These are phyloP conservation scores for Diphyllodes magnificus DNA, from an alignment of 2,113 vertebrate species.

Conservation along the genomic window DNA sequence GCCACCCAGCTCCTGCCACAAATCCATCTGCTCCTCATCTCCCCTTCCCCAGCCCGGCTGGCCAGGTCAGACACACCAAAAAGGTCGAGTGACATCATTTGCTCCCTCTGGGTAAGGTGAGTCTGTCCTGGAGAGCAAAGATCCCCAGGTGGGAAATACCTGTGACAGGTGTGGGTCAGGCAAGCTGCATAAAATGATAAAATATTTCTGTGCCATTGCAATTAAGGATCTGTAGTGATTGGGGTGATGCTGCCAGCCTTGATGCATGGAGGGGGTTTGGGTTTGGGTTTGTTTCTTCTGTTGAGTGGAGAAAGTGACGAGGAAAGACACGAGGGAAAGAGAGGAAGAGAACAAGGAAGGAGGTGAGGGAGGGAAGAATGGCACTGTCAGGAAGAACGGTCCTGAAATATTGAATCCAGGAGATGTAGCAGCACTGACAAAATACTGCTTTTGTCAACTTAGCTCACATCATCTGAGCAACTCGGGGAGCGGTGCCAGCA, in stretches of 20 bases:
- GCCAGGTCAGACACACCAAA: not conserved
- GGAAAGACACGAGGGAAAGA: not conserved
- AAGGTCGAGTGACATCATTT: not conserved
- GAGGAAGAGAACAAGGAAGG: not conserved
- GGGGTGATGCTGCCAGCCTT: not conserved
- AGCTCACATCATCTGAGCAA: not conserved
- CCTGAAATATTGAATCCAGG: not conserved
- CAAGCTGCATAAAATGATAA: not conserved
- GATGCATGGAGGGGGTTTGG: fast-evolving
- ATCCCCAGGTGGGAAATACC: not conserved
- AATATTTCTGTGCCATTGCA: not conserved
- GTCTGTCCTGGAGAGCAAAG: not conserved
- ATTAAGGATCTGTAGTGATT: fast-evolving
- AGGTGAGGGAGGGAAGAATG: not conserved
- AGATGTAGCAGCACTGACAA: not conserved
- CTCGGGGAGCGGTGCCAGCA: not conserved
- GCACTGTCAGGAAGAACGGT: not conserved
- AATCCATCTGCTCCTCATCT: not conserved
- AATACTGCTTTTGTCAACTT: slow-evolving; percentile 45
- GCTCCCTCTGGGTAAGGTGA: not conserved
- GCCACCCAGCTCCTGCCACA: slow-evolving; percentile 12
- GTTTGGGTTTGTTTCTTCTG: not conserved
- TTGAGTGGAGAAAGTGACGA: not conserved
- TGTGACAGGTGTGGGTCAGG: not conserved
- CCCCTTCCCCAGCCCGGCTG: not conserved